Percentiles rank a stretch among this genome's conserved stretches.
Conservation (phyloP, 2,888 invertebrate species). For the Pseudanteris insignis region DNA sequence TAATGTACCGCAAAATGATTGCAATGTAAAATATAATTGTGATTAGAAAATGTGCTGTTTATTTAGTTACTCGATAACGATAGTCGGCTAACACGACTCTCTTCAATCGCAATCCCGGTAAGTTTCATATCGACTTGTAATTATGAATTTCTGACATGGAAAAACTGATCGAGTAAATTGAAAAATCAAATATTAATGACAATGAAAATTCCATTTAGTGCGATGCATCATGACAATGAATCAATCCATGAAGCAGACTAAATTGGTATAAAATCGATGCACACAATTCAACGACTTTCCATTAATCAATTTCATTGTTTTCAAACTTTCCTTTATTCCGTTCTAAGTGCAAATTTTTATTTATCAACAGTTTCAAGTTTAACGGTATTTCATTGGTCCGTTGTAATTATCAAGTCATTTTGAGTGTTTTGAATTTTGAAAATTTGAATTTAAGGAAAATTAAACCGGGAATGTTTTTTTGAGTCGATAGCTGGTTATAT, state of each 20-base stretch:
- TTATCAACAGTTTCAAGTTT: too few species aligned
- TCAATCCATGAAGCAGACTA: conserved; percentile 59
- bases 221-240: too few species aligned
- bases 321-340: background rate
- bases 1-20: background rate
- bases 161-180: too few species aligned
- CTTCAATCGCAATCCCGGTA: conserved; percentile 60
- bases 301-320: background rate
- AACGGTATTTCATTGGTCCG: too few species aligned
- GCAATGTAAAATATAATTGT: conserved; percentile 10
- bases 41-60: conserved; percentile 31
- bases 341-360: background rate
- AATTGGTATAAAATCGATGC: conserved; percentile 55
- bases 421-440: too few species aligned
- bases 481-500: conserved; percentile 48
- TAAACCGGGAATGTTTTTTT: conserved; percentile 43
- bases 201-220: too few species aligned
- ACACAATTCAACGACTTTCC: background rate
- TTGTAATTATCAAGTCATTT: too few species aligned
- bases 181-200: too few species aligned
- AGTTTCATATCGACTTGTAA: conserved; percentile 49
- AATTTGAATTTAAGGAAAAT: too few species aligned
- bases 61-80: conserved; percentile 50
- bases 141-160: background rate
- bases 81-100: conserved; percentile 58